Evolutionary conservation across 2,888 invertebrate species (phyloP).

Genomic region (Drosophila greeni): DNA sequence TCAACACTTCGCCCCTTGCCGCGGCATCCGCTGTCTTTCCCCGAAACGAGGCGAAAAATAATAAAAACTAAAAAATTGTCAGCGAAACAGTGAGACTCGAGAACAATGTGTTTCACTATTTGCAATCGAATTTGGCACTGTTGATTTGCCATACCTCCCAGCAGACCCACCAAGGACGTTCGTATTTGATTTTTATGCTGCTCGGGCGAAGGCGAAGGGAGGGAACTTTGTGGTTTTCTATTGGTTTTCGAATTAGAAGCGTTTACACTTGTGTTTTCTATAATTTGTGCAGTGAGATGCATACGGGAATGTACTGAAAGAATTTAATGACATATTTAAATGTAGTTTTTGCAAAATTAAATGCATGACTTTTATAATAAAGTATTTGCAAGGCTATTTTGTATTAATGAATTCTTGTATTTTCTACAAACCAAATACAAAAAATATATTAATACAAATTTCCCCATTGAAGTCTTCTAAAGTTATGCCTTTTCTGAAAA

Average conservation of each 20-base stretch:
- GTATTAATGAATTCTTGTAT: no score
- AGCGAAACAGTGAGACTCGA: slow-evolving; percentile 57
- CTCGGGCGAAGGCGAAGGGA: not conserved
- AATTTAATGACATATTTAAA: no score
- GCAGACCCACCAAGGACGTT: not conserved
- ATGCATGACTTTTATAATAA: no score
- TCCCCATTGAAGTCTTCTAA: not conserved
- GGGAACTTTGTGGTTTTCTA: not conserved
- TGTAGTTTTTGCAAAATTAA: no score
- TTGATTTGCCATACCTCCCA: slow-evolving; percentile 49
- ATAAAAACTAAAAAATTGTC: slow-evolving; percentile 57
- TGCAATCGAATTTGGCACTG: slow-evolving; percentile 64
- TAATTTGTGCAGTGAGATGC: not conserved
- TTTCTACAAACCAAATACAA: not conserved
- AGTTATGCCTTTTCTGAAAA: slow-evolving; percentile 38
- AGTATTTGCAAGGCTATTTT: no score
- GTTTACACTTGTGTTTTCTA: not conserved
- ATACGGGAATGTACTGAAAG: not conserved
- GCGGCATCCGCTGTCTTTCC: slow-evolving; percentile 9
- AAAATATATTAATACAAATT: slow-evolving; percentile 5
- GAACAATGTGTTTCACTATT: slow-evolving; percentile 63
- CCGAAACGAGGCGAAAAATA: slow-evolving; percentile 29
- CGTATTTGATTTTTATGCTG: slow-evolving; percentile 38
- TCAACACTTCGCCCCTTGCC: not conserved
- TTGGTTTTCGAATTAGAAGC: slow-evolving; percentile 11